These are phyloP conservation scores for Ypsolopha scabrella DNA, from an alignment of 2,888 invertebrate genomes.

Conservation along the genomic window DNA sequence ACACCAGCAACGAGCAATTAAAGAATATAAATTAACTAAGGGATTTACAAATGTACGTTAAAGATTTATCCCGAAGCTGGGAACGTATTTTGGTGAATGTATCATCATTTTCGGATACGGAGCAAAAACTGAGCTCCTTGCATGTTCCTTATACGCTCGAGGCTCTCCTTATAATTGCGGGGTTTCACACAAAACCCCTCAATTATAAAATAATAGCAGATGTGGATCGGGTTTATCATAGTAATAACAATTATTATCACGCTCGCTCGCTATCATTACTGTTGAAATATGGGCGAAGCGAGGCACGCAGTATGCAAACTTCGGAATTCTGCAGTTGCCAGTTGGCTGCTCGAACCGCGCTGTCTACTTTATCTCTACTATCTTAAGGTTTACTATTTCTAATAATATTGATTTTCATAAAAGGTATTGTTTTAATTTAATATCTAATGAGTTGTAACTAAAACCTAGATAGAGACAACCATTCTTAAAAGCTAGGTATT, in stretches of 20 bases:
- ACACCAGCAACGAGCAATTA: conserved; percentile 4
- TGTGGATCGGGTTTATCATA: conserved; percentile 50
- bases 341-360: not conserved
- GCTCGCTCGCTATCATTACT: conserved; percentile 61
- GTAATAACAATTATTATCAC: conserved; percentile 71
- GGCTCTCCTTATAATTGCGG: conserved; percentile 67
- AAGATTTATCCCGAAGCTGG: conserved; percentile 25
- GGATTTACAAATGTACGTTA: conserved; percentile 3
- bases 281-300: conserved; percentile 60
- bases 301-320: conserved; percentile 51
- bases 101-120: conserved; percentile 52
- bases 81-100: conserved; percentile 39
- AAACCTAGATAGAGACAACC: no score
- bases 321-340: conserved; percentile 24
- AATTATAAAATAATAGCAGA: conserved; percentile 71
- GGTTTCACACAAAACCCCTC: conserved; percentile 68
- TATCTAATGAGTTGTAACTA: no score
- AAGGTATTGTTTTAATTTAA: no score
- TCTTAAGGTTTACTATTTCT: no score
- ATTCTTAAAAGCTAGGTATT: no score
- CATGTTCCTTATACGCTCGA: conserved; percentile 54
- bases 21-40: conserved; percentile 4
- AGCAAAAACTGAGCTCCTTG: conserved; percentile 58
- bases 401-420: no score
- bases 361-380: not conserved